A percentile compares a stretch with the other conserved stretches of the same genome.
Evolutionary conservation across 2,888 invertebrate genomes (phyloP).

Genomic region (Scaptomyza cyrtandrae): DNA sequence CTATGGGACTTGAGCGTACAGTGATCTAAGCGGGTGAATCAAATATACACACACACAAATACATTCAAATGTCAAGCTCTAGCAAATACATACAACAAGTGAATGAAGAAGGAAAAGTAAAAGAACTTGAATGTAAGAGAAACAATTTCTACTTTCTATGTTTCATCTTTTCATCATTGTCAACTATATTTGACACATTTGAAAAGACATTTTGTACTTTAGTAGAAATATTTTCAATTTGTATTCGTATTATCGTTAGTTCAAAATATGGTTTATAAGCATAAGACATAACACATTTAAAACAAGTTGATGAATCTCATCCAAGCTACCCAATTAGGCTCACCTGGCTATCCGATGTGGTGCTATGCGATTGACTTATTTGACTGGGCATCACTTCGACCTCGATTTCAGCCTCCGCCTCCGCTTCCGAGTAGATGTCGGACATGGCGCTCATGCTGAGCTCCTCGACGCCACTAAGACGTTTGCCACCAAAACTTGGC

Average conservation of each 20-base stretch:
- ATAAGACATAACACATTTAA: no score
- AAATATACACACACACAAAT: not conserved
- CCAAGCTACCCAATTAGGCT: constrained; percentile 37
- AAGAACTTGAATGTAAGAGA: no score
- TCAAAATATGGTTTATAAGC: no score
- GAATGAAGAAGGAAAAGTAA: no score
- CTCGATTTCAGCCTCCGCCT: constrained; percentile 68
- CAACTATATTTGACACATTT: no score
- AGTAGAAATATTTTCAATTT: no score
- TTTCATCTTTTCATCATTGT: no score
- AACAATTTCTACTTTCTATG: no score
- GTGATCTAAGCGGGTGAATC: constrained; percentile 86
- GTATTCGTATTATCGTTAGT: no score
- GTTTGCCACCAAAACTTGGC: constrained; percentile 80
- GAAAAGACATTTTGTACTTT: no score
- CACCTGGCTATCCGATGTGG: constrained; percentile 92
- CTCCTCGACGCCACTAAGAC: constrained; percentile 85
- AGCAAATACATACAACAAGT: constrained; percentile 13
- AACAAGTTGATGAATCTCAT: no score
- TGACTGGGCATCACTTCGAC: constrained; percentile 81
- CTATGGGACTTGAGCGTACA: constrained; percentile 90
- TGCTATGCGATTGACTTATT: constrained; percentile 90
- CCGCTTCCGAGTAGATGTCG: constrained; percentile 81
- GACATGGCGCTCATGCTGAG: constrained; percentile 83
- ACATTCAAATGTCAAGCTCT: constrained; percentile 30